These are phyloP conservation scores for Pogonocichla stellata DNA, from an alignment of 2,113 vertebrate genomes.

Conservation along the genomic window DNA sequence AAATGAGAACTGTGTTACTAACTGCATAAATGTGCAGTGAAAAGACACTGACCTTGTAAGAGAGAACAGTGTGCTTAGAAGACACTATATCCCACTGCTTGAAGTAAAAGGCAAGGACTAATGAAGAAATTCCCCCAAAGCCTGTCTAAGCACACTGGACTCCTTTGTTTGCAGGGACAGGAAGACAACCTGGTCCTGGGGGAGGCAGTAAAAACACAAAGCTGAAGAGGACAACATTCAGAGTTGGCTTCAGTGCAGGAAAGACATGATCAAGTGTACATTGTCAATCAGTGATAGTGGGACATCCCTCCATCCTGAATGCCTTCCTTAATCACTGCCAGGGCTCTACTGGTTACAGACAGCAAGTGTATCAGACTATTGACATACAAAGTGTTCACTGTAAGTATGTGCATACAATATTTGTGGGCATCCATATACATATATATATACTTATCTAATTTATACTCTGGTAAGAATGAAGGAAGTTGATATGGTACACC, in stretches of 20 bases:
- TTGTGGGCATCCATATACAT: neutral
- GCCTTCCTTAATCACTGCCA: neutral
- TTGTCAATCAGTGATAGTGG: neutral
- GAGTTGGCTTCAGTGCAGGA: neutral
- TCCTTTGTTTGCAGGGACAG: neutral
- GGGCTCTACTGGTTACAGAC: neutral
- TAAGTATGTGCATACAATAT: fast-evolving
- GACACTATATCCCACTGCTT: neutral
- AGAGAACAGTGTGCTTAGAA: neutral
- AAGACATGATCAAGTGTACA: neutral
- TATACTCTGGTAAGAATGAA: neutral
- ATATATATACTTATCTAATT: neutral
- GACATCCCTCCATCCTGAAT: neutral
- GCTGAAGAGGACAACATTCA: neutral
- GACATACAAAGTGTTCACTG: neutral
- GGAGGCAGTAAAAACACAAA: neutral
- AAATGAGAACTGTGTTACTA: neutral
- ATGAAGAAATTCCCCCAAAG: neutral
- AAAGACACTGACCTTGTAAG: neutral
- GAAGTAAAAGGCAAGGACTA: neutral
- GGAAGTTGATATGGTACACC: neutral
- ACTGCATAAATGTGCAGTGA: neutral
- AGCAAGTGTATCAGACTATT: neutral
- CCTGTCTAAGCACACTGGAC: neutral
- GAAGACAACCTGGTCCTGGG: neutral